A percentile compares a stretch with the other conserved stretches of the same genome.
These are phyloP conservation scores for Drosophila anceps DNA, from an alignment of 2,888 invertebrate species.

Conservation along the genomic window DNA sequence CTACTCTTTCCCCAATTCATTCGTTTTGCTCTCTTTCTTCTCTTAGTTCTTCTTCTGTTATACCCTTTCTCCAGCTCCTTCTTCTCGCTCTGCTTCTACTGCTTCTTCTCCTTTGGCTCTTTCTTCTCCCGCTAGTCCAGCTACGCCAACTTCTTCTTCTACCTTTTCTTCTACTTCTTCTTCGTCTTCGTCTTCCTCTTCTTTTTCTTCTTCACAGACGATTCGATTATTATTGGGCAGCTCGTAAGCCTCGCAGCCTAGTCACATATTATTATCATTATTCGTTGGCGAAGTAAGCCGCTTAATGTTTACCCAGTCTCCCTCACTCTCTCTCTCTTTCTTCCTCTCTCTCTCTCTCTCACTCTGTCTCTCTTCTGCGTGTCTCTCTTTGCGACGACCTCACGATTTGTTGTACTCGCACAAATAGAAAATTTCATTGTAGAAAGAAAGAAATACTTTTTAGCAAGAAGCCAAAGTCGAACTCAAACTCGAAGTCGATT, in stretches of 20 bases:
- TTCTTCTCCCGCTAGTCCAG: not conserved
- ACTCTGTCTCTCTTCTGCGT: not conserved
- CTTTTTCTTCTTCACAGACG: conserved; percentile 46
- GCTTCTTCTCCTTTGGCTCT: not conserved
- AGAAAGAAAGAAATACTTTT: conserved; percentile 60
- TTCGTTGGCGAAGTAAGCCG: conserved; percentile 58
- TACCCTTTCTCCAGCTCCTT: too few relatives aligned
- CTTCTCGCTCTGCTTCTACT: not conserved
- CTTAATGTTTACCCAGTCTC: conserved; percentile 34
- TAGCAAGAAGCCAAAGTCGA: conserved; percentile 65
- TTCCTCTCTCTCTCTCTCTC: not conserved
- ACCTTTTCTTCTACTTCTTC: not conserved
- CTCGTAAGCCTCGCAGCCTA: conserved; percentile 33
- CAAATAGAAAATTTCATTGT: conserved; percentile 73
- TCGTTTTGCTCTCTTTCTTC: not conserved
- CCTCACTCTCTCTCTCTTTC: conserved; percentile 4
- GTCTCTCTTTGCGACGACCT: conserved; percentile 6
- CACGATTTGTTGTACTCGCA: conserved; percentile 53
- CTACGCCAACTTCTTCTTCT: not conserved
- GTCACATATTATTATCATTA: conserved; percentile 28
- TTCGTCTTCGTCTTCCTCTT: not conserved
- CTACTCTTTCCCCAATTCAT: not conserved
- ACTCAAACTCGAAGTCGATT: conserved; percentile 47
- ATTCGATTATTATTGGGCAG: conserved; percentile 62
- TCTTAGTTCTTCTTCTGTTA: too few relatives aligned